Evolutionary conservation across 2,797 vertebrate species (phyloP).

Genomic region (Sarcoramphus papa): DNA sequence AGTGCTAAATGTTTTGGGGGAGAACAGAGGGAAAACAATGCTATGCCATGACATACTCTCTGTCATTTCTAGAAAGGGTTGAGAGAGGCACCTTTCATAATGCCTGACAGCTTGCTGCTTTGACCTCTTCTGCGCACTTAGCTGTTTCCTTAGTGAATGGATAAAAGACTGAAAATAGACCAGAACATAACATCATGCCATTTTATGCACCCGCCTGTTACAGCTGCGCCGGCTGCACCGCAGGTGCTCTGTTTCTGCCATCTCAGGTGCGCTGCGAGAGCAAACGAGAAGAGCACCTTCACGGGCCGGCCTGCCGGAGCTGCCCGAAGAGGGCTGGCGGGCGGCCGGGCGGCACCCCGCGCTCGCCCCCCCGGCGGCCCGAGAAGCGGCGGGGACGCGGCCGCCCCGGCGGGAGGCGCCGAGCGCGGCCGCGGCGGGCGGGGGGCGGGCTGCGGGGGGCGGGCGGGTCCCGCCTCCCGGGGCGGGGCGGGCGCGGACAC

Average conservation of each 20-base stretch:
- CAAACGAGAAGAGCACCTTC: fast-evolving
- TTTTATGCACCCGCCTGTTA: neutral
- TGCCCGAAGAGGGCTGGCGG: too few relatives aligned
- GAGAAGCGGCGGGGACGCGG: too few relatives aligned
- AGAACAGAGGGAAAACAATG: neutral
- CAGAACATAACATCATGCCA: fast-evolving
- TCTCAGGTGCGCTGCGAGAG: neutral
- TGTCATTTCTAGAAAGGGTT: neutral
- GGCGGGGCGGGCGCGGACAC: neutral
- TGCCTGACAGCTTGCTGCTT: fast-evolving
- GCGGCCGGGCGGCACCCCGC: too few relatives aligned
- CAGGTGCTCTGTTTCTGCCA: neutral
- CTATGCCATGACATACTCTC: fast-evolving
- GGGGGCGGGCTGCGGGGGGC: neutral
- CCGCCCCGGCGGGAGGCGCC: too few relatives aligned
- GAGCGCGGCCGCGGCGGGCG: neutral
- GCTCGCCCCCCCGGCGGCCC: neutral
- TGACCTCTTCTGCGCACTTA: neutral
- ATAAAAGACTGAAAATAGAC: neutral
- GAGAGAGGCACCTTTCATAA: too few relatives aligned
- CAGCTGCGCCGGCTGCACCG: neutral
- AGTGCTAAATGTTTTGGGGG: too few relatives aligned
- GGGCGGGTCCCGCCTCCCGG: neutral
- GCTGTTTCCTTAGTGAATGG: neutral
- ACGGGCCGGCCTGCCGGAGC: too few relatives aligned